Percentiles rank a stretch among this genome's conserved stretches.
phyloP scores from a whole-genome alignment of 2,797 vertebrate genomes.

The Dryobates pubescens region DNA sequence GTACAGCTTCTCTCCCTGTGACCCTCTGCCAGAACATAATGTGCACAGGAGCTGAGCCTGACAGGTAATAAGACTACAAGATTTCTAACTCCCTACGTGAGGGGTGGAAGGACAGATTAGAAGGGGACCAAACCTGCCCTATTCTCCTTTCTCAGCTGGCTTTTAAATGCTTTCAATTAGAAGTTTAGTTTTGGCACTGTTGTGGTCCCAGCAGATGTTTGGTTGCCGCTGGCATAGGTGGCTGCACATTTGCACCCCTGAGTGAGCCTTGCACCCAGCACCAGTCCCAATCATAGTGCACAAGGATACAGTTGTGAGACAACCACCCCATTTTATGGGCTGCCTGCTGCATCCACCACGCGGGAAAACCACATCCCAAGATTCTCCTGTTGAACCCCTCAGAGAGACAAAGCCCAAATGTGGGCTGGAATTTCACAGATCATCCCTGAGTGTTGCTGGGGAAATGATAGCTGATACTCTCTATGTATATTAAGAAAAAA shows the following conservation, averaged over 20 bases:
- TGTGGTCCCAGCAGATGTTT: neutral
- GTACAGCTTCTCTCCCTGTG: neutral
- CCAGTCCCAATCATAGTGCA: fast-evolving
- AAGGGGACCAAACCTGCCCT: neutral
- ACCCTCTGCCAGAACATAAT: neutral
- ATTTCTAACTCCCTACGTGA: neutral
- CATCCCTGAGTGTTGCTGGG: neutral
- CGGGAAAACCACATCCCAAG: neutral
- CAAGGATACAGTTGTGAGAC: fast-evolving
- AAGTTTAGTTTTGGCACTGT: neutral
- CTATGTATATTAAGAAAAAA: conserved; percentile 36
- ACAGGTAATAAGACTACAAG: neutral
- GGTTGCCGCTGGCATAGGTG: fast-evolving
- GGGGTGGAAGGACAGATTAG: neutral
- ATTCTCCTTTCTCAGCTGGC: neutral
- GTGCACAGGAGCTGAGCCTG: fast-evolving
- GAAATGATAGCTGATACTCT: conserved; percentile 51
- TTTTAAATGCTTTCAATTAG: neutral
- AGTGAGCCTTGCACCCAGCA: fast-evolving
- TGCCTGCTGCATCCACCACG: neutral
- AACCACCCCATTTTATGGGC: neutral
- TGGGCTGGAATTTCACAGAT: conserved; percentile 48
- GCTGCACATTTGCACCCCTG: neutral
- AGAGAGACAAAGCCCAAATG: neutral
- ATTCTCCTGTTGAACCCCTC: neutral